Evolutionary conservation across 2,113 vertebrate genomes (phyloP).

Genomic region (Telmatochromis brachygnathus): DNA sequence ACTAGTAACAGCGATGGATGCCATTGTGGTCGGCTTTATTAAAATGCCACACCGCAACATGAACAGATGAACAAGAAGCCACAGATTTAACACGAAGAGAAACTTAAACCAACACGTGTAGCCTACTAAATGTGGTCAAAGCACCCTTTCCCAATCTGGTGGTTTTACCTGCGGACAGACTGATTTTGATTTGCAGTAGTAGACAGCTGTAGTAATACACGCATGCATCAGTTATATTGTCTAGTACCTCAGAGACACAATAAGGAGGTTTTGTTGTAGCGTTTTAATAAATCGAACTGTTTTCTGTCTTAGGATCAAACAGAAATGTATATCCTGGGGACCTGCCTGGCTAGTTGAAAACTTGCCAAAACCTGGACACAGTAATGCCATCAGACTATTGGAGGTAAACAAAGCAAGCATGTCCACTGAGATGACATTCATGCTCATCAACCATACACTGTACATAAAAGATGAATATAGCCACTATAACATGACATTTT

Average conservation of each 20-base stretch:
- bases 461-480: neutral
- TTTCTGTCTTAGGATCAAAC: slow-evolving; percentile 57
- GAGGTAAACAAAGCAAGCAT: slow-evolving; percentile 52
- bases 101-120: neutral
- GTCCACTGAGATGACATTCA: neutral
- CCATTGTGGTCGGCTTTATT: neutral
- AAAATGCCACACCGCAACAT: neutral
- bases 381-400: slow-evolving; percentile 66
- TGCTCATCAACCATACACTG: neutral
- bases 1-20: neutral
- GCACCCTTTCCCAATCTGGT: neutral
- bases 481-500: neutral
- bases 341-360: slow-evolving; percentile 57
- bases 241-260: neutral
- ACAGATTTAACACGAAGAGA: neutral
- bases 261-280: neutral
- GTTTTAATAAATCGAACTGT: neutral
- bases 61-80: neutral
- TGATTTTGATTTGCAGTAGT: neutral
- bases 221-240: neutral
- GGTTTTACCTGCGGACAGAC: neutral
- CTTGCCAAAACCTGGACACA: slow-evolving; percentile 67
- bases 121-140: neutral
- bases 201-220: neutral
- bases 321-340: slow-evolving; percentile 55